phyloP scores from a whole-genome alignment of 2,113 vertebrate genomes.

The Microcebus ravelobensis region DNA sequence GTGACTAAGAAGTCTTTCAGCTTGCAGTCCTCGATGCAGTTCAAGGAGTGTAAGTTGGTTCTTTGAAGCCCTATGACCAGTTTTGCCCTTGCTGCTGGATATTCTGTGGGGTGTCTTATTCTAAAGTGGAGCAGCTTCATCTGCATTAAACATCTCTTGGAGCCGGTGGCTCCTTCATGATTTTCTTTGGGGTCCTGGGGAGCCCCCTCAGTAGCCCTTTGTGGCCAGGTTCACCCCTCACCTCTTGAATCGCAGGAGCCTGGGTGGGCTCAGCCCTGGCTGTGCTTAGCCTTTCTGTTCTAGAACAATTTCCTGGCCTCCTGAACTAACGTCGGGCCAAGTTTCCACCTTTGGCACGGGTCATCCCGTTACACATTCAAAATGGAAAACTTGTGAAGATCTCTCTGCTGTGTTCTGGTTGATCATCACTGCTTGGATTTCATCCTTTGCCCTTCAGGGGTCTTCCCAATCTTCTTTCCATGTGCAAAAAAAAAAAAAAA shows the following conservation, averaged over 20 bases:
- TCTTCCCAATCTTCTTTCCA: not conserved
- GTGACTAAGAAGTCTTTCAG: conserved; percentile 32
- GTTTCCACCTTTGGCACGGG: not conserved
- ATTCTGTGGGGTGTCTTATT: not conserved
- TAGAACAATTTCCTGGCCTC: not conserved
- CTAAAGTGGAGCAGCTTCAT: conserved; percentile 14
- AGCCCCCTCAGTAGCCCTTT: not conserved
- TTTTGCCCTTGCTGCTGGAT: conserved; percentile 51
- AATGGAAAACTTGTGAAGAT: not conserved
- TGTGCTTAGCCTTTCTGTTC: not conserved
- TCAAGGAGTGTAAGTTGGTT: conserved; percentile 40
- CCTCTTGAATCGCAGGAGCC: not conserved
- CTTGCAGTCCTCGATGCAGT: not conserved
- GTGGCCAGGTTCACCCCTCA: not conserved
- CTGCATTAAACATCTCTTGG: not conserved
- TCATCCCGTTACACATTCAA: not conserved
- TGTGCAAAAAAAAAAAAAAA: not conserved
- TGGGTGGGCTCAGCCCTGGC: not conserved
- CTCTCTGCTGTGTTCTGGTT: not conserved
- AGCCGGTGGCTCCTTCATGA: not conserved
- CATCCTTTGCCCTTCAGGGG: not conserved
- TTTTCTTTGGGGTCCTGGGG: not conserved
- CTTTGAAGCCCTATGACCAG: conserved; percentile 44
- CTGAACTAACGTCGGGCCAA: not conserved
- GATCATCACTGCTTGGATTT: not conserved